Conservation (phyloP, 1,140 invertebrate genomes). For the Littorina saxatilis region DNA sequence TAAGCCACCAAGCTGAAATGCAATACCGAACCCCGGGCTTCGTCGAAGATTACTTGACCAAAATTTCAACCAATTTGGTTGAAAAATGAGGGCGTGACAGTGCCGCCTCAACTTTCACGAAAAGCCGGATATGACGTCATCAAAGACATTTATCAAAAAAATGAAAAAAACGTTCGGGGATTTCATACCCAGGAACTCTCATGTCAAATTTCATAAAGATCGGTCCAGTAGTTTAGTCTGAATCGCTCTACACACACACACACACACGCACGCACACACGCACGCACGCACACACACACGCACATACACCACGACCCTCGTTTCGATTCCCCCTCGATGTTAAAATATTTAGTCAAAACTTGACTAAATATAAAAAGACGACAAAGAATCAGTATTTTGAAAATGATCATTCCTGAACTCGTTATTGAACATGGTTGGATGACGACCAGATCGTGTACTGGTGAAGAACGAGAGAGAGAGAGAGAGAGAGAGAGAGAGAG, state of each 20-base stretch:
- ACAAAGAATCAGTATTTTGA: neutral
- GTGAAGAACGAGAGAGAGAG: neutral
- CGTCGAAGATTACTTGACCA: too few species aligned
- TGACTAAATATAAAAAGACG: neutral
- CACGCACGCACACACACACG: neutral
- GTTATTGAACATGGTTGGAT: too few species aligned
- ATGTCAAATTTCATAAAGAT: neutral
- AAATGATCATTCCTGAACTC: too few species aligned
- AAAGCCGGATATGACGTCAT: neutral
- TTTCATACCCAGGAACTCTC: neutral
- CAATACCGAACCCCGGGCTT: too few species aligned
- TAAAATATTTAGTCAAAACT: neutral
- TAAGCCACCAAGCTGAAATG: too few species aligned
- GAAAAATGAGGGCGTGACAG: too few species aligned
- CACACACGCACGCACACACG: neutral
- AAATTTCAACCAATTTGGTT: too few species aligned
- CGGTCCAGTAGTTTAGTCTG: neutral
- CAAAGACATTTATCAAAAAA: neutral
- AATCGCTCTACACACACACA: neutral
- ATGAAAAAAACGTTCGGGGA: neutral
- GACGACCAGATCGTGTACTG: neutral
- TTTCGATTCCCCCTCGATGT: neutral
- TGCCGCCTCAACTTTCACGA: too few species aligned
- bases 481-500: neutral
- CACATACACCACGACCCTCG: neutral